Percentiles rank a stretch among this genome's conserved stretches.
Conservation (phyloP, 2,113 vertebrate genomes). For the Rhagologus leucostigma region DNA sequence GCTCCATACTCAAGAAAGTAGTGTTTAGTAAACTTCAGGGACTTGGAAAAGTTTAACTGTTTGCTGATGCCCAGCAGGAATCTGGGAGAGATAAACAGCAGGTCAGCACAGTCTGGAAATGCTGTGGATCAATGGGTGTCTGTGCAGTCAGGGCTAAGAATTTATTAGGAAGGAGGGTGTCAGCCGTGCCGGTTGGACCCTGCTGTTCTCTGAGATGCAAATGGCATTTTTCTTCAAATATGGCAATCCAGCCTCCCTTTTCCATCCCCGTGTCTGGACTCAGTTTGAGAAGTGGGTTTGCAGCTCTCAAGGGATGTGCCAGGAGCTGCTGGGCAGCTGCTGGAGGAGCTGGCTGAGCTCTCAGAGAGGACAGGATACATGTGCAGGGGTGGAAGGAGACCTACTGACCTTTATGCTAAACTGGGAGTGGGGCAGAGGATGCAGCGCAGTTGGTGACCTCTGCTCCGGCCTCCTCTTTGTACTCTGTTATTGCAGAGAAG, state of each 20-base stretch:
- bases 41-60: neutral
- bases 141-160: neutral
- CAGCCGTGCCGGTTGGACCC: neutral
- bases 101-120: neutral
- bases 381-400: neutral
- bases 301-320: neutral
- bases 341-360: neutral
- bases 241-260: neutral
- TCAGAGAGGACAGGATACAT: neutral
- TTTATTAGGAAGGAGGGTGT: neutral
- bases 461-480: neutral
- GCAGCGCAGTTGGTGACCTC: neutral
- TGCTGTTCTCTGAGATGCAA: neutral
- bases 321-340: neutral
- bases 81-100: neutral
- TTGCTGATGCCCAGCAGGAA: neutral
- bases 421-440: neutral
- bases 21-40: neutral
- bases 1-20: neutral
- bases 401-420: slow-evolving; percentile 24
- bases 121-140: neutral
- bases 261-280: neutral
- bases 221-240: neutral
- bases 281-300: neutral
- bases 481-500: neutral